Base-by-base conservation (phyloP, 2,113 vertebrate genomes). In the Setophaga kirtlandii region DNA sequence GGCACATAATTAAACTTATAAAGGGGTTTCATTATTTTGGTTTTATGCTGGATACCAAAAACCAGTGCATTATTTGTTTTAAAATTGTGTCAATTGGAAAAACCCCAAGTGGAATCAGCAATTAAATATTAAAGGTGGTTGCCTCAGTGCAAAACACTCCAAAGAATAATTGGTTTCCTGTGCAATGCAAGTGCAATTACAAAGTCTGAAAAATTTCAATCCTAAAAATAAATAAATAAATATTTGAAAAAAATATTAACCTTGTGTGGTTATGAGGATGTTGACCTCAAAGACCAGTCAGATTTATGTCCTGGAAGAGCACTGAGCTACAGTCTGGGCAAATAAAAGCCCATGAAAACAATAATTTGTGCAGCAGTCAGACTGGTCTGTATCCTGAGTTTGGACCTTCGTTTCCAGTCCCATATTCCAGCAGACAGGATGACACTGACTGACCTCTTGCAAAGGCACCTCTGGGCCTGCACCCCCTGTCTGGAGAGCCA, bases 1-100 rank as follows among this genome's bases (percentile, higher is more conserved):
- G 88, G 90, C 95, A 97, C 93, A 88, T 93, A 96, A 96, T 98
- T 98, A 96, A 98, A 97, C 78, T 96, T 87, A 87, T 69, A 91
- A 37, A 93, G 75, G 78, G 89, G 65, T 93, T 97, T 62, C 68
- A 37, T 83, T 93, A 87, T 89, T 96, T 92, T 76, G 58, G 59
- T 84, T 94, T 90, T 76, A 91, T 47, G n/a, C 67, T n/a, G 71
- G 94, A 95, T 81, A 41, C 59, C 33, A 78, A 96, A 86, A 97
- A 96, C 63, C 87, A 82, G 68, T 25, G 75, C 92, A 89, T 94
- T 96, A 95, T 97, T 97, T 91, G 87, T 88, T 89, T 92, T 49
- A 88, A 95, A 93, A 75, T 62, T 90, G 79, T 96, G 73, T 87
- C 89, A 96, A 74, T 83, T 89, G 96, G 83, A 92, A 92, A 95